phyloP scores from a whole-genome alignment of 1,140 invertebrate genomes.

The Pemphigus obesinymphae region DNA sequence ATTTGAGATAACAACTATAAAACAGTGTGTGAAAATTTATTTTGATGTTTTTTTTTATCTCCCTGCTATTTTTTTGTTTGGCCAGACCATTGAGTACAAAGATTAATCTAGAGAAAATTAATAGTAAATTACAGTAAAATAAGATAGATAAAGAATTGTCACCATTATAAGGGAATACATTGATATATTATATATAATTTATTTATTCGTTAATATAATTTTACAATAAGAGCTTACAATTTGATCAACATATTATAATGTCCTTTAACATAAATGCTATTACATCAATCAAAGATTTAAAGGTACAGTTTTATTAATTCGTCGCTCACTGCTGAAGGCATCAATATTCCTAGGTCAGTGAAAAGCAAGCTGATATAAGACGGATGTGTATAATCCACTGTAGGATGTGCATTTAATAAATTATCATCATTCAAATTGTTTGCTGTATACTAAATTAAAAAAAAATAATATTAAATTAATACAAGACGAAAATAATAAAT shows the following conservation, averaged over 20 bases:
- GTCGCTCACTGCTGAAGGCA: conserved; percentile 93
- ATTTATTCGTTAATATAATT: background rate
- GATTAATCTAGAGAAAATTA: too few relatives aligned
- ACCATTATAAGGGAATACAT: background rate
- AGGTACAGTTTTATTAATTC: conserved; percentile 95
- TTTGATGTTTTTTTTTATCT: too few relatives aligned
- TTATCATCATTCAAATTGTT: conserved; percentile 57
- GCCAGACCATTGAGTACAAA: too few relatives aligned
- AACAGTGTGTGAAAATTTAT: too few relatives aligned
- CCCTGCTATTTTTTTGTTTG: too few relatives aligned
- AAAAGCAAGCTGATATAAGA: conserved; percentile 87
- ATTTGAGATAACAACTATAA: too few relatives aligned
- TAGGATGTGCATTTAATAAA: conserved; percentile 70
- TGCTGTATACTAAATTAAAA: conserved; percentile 66
- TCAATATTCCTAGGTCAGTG: conserved; percentile 91
- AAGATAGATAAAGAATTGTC: background rate
- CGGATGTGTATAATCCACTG: conserved; percentile 95
- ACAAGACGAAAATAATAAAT: background rate
- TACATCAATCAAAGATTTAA: conserved; percentile 53
- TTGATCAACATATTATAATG: background rate
- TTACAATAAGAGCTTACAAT: background rate
- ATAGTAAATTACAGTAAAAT: too few relatives aligned
- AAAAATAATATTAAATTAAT: conserved; percentile 56
- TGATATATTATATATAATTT: background rate
- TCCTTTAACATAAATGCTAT: too few relatives aligned